Conservation (phyloP, 1,140 invertebrate species). For the Ridgeia piscesae region DNA sequence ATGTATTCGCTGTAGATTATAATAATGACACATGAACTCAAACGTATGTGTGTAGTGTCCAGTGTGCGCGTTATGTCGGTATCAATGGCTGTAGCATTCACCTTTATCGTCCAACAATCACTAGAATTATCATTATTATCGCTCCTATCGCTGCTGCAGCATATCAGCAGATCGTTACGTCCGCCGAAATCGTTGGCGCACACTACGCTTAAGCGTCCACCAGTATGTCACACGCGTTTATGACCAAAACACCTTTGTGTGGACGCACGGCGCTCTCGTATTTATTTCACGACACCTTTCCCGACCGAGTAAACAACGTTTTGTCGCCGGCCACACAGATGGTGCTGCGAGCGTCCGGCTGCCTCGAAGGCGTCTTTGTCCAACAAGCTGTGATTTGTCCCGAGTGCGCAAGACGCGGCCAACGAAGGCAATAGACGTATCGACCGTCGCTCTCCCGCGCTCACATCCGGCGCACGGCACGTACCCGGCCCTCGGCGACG, state of each 20-base stretch:
- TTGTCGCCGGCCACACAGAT: background rate
- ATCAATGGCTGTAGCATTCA: background rate
- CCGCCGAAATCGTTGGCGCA: background rate
- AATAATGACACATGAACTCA: background rate
- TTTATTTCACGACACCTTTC: conserved; percentile 5
- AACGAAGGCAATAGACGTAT: background rate
- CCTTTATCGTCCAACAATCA: background rate
- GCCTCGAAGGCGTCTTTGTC: background rate
- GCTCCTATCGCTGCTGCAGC: background rate
- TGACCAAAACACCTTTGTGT: background rate
- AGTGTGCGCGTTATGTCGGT: background rate
- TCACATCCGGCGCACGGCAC: background rate
- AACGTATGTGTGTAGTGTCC: background rate
- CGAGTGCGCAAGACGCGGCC: background rate
- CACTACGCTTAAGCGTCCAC: background rate
- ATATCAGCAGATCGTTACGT: background rate
- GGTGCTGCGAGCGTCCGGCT: background rate
- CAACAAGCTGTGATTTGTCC: background rate
- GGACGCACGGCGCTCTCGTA: background rate
- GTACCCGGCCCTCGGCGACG: too few species aligned
- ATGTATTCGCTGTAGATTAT: background rate
- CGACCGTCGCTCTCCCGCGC: background rate
- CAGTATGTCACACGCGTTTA: background rate
- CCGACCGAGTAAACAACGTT: background rate
- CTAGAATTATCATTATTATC: background rate